Evolutionary conservation across 2,113 vertebrate genomes (phyloP), one percentile per base, ranked within the genome.

Genomic region (Vulpes ferrilata): DNA sequence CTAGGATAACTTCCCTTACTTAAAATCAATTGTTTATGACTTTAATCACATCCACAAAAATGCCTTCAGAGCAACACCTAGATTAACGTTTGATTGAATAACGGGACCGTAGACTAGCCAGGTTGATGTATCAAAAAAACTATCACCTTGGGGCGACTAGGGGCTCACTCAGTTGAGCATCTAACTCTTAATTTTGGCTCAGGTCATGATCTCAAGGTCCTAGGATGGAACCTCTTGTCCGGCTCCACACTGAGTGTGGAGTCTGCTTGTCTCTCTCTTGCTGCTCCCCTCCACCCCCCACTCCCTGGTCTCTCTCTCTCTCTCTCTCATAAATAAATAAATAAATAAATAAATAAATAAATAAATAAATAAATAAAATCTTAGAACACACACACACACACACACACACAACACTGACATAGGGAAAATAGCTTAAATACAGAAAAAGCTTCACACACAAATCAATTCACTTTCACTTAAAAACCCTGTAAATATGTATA

Each of bases 391-490:
- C 43, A 43, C 5, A 65, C 43, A 88, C 43, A 43, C 43, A 43
- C 43, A 43, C 43, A 43, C 43, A 43, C 43, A 65, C 76, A 19
- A 79, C 22, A 73, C 32, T 85, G 79, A 71, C 12, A 30, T 85
- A 23, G 74, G 55, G 64, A 90, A 85, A 85, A 69, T 85, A 96
- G 65, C 27, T 27, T 64, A 80, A 90, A 86, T 30, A 64, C 1
- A 80, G 60, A 69, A 84, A 78, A 79, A 62, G 11, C 43, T 85
- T 79, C 55, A 12, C 48, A 57, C 7, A 23, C 3, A 71, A 55
- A 62, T 80, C 27, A 86, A 7, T 86, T 90, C 73, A 90, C 27
- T 90, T 90, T n/a, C 19, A 8, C n/a, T 43, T 73, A 90, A 90
- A 90, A 74, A 74, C 4, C 22, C 30, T 51, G 22, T 48, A 64